Base-by-base conservation (phyloP, 1,140 invertebrate genomes). In the Drosophila virilis region DNA sequence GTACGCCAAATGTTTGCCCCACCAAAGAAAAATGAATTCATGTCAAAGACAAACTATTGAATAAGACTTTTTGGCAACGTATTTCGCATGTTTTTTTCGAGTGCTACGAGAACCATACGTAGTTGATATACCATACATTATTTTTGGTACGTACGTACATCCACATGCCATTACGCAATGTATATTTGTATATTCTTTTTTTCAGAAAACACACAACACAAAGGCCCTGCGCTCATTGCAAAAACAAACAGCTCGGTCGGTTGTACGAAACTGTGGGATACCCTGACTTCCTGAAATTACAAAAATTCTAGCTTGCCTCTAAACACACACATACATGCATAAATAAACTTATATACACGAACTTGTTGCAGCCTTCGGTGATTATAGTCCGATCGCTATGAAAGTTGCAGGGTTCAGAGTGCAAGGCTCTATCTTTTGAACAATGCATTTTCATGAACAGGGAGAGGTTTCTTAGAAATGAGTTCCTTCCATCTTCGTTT, bases 41-140 rank as follows among this genome's bases (percentile, higher is more conserved):
- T 89, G 84, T 89, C 84, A 90, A 89, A 89, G 85, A 84, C 70
- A 84, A 80, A 84, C 80, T 89, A 89, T 89, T 90, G 85, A 89
- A 89, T 84, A 89, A 80, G 74, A 80, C 66, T 89, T 89, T 88
- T 89, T 89, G 84, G 85, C 84, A 89, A 52, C 77, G 74, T 69
- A 67, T 71, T 75, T 73, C 9, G 71, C 68, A 54, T 80, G 74
- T 70, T 74, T 70, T 74, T 52, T 67, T 33, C 61, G 13, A 42
- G 51, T n/a, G 55, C 22, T 55, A 33, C 58, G 17, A 28, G 33
- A 57, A 55, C 58, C 52, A 60, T 51, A 71, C 52, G 52, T 74
- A 76, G 8, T 6, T 46, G n/a, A 67, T 48, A 54, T 62, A 48
- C 17, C 71, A 67, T 62, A 62, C 52, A 61, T 15, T 52, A 75